Conservation (phyloP, 2,113 vertebrate species). For the Ctenodactylus gundi region DNA sequence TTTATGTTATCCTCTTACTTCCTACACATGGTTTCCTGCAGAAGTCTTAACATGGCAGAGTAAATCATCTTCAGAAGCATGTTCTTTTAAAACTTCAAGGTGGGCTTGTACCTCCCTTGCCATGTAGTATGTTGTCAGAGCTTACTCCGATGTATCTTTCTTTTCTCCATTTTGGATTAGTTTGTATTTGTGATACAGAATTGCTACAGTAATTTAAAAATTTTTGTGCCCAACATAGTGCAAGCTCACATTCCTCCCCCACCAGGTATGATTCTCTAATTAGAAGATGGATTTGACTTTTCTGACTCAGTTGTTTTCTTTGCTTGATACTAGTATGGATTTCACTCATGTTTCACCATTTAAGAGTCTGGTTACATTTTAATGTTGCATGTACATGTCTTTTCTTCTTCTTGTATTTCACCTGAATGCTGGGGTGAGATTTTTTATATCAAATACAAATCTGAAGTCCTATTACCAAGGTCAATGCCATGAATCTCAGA, state of each 20-base stretch:
- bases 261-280: too few species aligned
- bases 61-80: not conserved
- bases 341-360: not conserved
- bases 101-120: not conserved
- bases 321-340: not conserved
- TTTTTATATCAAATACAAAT: not conserved
- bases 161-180: too few species aligned
- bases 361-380: not conserved
- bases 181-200: too few species aligned
- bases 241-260: too few species aligned
- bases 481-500: not conserved
- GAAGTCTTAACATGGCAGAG: not conserved
- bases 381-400: not conserved
- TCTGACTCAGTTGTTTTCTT: not conserved
- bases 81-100: not conserved
- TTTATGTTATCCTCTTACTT: not conserved
- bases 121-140: not conserved
- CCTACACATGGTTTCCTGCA: not conserved
- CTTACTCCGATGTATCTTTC: not conserved
- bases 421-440: not conserved
- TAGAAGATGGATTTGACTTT: not conserved
- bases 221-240: too few species aligned
- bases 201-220: too few species aligned
- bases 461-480: not conserved
- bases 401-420: slow-evolving; percentile 13